A percentile compares a stretch with the other conserved stretches of the same genome.
Conservation (phyloP, 2,797 vertebrate species). For the Bufotes viridis region DNA sequence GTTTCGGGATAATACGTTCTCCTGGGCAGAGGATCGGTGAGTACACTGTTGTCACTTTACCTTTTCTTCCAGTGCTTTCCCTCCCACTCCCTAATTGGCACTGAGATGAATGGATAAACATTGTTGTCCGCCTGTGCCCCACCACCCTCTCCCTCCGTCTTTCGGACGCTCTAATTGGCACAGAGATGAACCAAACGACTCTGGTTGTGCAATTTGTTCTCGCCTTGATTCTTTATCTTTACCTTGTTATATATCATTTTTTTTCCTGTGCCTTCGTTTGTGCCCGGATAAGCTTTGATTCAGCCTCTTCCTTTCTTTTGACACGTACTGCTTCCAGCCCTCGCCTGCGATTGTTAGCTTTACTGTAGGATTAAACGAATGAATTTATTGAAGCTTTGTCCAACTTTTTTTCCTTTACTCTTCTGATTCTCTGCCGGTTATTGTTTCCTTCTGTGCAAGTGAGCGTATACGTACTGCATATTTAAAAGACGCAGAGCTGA, state of each 20-base stretch:
- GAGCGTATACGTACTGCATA: neutral
- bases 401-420: slow-evolving; percentile 2
- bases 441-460: neutral
- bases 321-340: slow-evolving; percentile 46
- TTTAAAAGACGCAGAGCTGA: neutral
- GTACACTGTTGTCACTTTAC: slow-evolving; percentile 41
- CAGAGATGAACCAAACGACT: slow-evolving; percentile 52
- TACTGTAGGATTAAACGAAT: slow-evolving; percentile 49
- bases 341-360: slow-evolving; percentile 52
- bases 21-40: slow-evolving; percentile 27
- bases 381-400: slow-evolving; percentile 39
- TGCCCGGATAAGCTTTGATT: slow-evolving; percentile 59
- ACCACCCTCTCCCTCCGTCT: slow-evolving; percentile 17
- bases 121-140: slow-evolving; percentile 33
- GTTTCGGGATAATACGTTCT: neutral
- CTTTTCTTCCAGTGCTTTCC: slow-evolving; percentile 35
- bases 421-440: neutral
- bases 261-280: slow-evolving; percentile 55
- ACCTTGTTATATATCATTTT: slow-evolving; percentile 41
- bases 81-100: slow-evolving; percentile 61
- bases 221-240: slow-evolving; percentile 28
- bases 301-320: slow-evolving; percentile 51
- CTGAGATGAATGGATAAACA: slow-evolving; percentile 59
- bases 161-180: slow-evolving; percentile 58
- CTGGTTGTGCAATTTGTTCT: slow-evolving; percentile 31